A percentile compares a stretch with the other conserved stretches of the same genome.
Conservation (phyloP, 2,888 invertebrate genomes). For the Lepidochrysops patricia region DNA sequence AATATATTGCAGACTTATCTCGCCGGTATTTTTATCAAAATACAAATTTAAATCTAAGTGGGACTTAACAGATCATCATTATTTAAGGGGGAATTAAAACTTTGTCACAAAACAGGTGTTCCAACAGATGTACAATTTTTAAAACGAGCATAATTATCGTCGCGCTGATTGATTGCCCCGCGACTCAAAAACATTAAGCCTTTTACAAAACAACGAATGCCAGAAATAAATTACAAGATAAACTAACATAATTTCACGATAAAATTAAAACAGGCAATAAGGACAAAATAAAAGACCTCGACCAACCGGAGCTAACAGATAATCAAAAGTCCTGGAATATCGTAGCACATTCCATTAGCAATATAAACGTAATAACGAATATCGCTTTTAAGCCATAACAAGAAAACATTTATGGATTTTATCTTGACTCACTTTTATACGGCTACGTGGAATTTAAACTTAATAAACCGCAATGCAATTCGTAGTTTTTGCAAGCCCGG, state of each 20-base stretch:
- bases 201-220: not conserved
- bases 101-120: constrained; percentile 2
- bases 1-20: not conserved
- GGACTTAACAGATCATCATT: constrained; percentile 1
- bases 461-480: constrained; percentile 11
- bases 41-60: constrained; percentile 10
- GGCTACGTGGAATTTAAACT: not conserved
- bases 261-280: not conserved
- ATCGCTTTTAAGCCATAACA: not conserved
- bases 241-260: not conserved
- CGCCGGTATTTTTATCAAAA: not conserved
- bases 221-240: not conserved
- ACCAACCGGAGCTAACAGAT: constrained; percentile 4
- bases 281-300: not conserved
- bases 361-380: not conserved
- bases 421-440: constrained; percentile 5
- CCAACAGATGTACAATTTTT: not conserved
- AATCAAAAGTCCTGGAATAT: constrained; percentile 1
- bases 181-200: constrained; percentile 3
- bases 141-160: constrained; percentile 1
- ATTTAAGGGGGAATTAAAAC: not conserved
- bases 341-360: not conserved
- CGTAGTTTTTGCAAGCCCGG: constrained; percentile 9
- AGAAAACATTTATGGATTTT: not conserved
- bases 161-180: not conserved